phyloP scores from a whole-genome alignment of 2,888 invertebrate species.

The Lypha dubia region DNA sequence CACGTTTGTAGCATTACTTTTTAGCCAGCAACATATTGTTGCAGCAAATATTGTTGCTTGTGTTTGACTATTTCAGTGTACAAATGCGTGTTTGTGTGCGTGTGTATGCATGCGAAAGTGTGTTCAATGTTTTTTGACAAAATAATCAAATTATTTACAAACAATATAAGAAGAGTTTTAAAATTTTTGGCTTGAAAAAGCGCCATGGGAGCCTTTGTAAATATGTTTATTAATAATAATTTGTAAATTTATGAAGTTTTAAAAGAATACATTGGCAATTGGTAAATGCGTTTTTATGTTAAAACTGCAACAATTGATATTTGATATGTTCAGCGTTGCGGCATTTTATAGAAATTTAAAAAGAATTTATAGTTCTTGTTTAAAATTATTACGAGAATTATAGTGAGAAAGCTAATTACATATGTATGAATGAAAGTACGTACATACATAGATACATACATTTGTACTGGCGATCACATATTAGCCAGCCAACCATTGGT shows the following conservation, averaged over 20 bases:
- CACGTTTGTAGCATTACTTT: slow-evolving; percentile 45
- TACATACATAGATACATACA: too few species aligned
- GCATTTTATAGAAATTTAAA: not conserved
- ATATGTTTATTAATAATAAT: slow-evolving; percentile 40
- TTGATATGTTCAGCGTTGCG: not conserved
- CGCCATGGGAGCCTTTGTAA: slow-evolving; percentile 37
- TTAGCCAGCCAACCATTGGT: not conserved
- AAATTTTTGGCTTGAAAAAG: not conserved
- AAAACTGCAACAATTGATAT: slow-evolving; percentile 13
- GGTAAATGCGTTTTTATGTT: not conserved
- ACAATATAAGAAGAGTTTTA: not conserved
- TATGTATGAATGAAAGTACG: too few species aligned
- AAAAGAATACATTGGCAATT: not conserved
- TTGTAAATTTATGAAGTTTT: slow-evolving; percentile 30
- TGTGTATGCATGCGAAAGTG: too few species aligned
- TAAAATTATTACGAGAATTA: too few species aligned
- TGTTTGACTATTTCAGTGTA: not conserved
- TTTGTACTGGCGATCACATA: not conserved
- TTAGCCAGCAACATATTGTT: slow-evolving; percentile 59
- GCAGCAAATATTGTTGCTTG: not conserved
- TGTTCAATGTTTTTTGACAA: slow-evolving; percentile 10
- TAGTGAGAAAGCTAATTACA: too few species aligned
- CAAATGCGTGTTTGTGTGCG: not conserved
- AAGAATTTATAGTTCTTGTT: not conserved
- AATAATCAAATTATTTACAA: slow-evolving; percentile 57